phyloP scores from a whole-genome alignment of 2,888 invertebrate genomes.

The Nemoura dubitans region DNA sequence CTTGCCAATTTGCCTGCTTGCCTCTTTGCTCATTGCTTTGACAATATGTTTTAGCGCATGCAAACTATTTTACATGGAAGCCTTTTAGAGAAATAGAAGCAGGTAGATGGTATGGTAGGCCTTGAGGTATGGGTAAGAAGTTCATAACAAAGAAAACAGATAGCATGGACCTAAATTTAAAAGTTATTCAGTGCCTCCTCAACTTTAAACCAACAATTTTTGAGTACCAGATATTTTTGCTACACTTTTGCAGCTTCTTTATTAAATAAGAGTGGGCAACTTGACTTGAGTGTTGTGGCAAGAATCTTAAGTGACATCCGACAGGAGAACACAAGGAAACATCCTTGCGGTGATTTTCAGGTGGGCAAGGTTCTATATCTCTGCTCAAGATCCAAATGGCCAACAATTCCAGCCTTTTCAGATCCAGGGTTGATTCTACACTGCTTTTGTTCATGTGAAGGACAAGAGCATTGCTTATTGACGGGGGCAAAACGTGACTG shows the following conservation, averaged over 20 bases:
- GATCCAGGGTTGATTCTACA: constrained; percentile 41
- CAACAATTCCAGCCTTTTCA: constrained; percentile 21
- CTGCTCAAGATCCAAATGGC: neutral
- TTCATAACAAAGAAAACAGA: neutral
- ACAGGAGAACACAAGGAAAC: neutral
- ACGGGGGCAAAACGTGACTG: constrained; percentile 44
- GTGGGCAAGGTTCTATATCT: neutral
- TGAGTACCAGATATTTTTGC: neutral
- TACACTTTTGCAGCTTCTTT: neutral
- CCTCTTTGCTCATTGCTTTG: too few relatives aligned
- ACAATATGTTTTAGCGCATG: too few relatives aligned
- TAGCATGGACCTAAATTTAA: too few relatives aligned
- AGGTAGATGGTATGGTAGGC: neutral
- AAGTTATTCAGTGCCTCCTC: neutral
- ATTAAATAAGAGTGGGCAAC: neutral
- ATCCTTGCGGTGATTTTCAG: neutral
- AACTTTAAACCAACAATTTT: neutral
- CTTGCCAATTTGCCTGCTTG: too few relatives aligned
- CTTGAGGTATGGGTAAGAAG: too few relatives aligned
- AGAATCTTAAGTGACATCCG: neutral
- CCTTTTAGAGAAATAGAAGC: neutral
- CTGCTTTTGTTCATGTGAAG: constrained; percentile 43
- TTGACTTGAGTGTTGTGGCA: neutral
- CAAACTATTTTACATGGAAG: too few relatives aligned
- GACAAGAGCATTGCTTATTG: constrained; percentile 42